These are phyloP conservation scores for Drosophila elegans DNA, from an alignment of 1,140 invertebrate species.

Conservation along the genomic window DNA sequence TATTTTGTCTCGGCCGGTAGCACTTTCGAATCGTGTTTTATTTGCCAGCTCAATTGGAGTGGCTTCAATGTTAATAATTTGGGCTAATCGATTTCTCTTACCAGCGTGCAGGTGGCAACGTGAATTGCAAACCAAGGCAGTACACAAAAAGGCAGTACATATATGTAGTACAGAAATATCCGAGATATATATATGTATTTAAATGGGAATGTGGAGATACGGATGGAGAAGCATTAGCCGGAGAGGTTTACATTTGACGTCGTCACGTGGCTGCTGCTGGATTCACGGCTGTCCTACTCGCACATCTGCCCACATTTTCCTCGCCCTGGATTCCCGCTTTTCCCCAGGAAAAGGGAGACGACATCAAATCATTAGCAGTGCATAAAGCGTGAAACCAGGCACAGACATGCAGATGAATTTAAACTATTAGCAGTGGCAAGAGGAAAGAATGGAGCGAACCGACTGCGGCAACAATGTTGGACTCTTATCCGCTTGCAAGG, in stretches of 20 bases:
- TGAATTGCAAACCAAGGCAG: slow-evolving; percentile 17
- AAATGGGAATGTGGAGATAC: slow-evolving; percentile 6
- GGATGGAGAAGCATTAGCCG: slow-evolving; percentile 29
- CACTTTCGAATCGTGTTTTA: slow-evolving; percentile 8
- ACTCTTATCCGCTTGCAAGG: slow-evolving; percentile 35
- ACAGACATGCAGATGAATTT: slow-evolving; percentile 72
- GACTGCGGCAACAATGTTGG: slow-evolving; percentile 27
- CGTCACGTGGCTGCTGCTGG: slow-evolving; percentile 37
- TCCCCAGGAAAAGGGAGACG: slow-evolving; percentile 35
- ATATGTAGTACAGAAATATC: slow-evolving; percentile 8
- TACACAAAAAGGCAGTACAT: slow-evolving; percentile 6
- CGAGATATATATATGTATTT: slow-evolving; percentile 16
- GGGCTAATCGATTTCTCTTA: slow-evolving; percentile 28
- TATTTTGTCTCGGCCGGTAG: slow-evolving; percentile 8
- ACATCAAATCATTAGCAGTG: slow-evolving; percentile 79
- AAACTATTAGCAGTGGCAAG: slow-evolving; percentile 65
- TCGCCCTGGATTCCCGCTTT: slow-evolving; percentile 12
- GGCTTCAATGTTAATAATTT: slow-evolving; percentile 33
- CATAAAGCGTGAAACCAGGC: slow-evolving; percentile 78
- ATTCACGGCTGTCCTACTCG: slow-evolving; percentile 1
- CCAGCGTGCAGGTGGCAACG: slow-evolving; percentile 15
- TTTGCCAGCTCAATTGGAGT: slow-evolving; percentile 20
- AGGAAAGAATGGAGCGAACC: slow-evolving; percentile 18
- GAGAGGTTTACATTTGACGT: slow-evolving; percentile 48
- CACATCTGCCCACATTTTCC: slow-evolving; percentile 7